Evolutionary conservation across 1,140 invertebrate species (phyloP).

Genomic region (Agrypnia vestita): DNA sequence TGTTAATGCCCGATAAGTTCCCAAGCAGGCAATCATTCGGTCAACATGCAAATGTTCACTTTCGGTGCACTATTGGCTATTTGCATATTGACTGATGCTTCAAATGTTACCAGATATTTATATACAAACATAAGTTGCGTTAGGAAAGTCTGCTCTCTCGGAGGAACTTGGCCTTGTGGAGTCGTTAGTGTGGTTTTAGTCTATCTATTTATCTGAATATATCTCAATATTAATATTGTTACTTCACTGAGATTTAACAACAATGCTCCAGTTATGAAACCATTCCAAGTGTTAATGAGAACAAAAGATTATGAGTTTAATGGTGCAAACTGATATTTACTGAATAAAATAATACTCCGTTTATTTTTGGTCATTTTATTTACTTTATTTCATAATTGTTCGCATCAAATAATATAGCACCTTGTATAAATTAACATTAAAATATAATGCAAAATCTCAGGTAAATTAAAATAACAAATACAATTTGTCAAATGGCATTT

Average conservation of each 20-base stretch:
- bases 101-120: constrained; percentile 63
- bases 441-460: constrained; percentile 55
- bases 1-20: constrained; percentile 74
- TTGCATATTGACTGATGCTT: constrained; percentile 14
- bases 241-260: constrained; percentile 54
- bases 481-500: constrained; percentile 39
- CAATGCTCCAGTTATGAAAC: constrained; percentile 57
- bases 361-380: constrained; percentile 55
- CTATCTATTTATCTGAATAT: constrained; percentile 62
- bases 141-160: constrained; percentile 49
- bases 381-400: constrained; percentile 49
- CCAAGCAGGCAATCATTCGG: constrained; percentile 56
- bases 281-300: constrained; percentile 60
- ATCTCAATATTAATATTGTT: constrained; percentile 53
- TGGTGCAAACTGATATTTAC: constrained; percentile 56
- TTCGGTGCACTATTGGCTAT: constrained; percentile 1
- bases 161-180: constrained; percentile 73
- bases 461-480: constrained; percentile 43
- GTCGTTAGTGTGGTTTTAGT: constrained; percentile 63
- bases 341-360: constrained; percentile 56
- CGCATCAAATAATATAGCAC: constrained; percentile 55
- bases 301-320: constrained; percentile 56
- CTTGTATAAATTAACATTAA: constrained; percentile 51
- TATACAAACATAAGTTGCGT: neutral
- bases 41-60: constrained; percentile 2